A percentile compares a stretch with the other conserved stretches of the same genome.
Evolutionary conservation across 2,888 invertebrate genomes (phyloP).

Genomic region (Apamea monoglypha): DNA sequence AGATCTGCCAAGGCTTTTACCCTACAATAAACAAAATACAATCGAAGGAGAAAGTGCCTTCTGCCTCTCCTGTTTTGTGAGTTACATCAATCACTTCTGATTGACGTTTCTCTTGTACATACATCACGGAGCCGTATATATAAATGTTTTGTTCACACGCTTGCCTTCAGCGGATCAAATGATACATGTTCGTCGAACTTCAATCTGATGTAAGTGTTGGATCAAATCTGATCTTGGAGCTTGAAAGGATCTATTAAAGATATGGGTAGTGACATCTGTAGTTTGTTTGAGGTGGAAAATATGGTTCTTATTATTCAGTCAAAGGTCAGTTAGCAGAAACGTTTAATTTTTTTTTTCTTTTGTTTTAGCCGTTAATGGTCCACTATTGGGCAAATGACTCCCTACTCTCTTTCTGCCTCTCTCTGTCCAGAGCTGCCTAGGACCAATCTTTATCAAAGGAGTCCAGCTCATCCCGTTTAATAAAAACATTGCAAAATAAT

Average conservation of each 20-base stretch:
- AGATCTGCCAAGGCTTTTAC: neutral
- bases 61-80: neutral
- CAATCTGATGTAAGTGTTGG: conserved; percentile 24
- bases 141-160: conserved; percentile 48
- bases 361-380: no score
- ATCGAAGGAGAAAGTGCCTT: conserved; percentile 4
- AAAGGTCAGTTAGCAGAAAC: neutral
- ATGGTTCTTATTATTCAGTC: neutral
- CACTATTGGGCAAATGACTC: no score
- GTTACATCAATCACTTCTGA: conserved; percentile 37
- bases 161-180: conserved; percentile 42
- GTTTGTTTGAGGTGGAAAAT: neutral
- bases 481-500: no score
- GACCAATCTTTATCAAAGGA: no score
- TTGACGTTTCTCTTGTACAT: conserved; percentile 50
- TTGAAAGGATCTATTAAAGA: conserved; percentile 5
- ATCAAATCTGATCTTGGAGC: conserved; percentile 49
- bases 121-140: conserved; percentile 23
- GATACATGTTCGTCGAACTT: conserved; percentile 43
- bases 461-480: no score
- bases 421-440: no score
- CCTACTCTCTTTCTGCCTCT: no score
- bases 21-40: neutral
- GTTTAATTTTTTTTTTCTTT: no score
- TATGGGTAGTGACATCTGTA: neutral